Evolutionary conservation across 2,888 invertebrate genomes (phyloP), one percentile per base, ranked within the genome.

Genomic region (Tridacna crocea): DNA sequence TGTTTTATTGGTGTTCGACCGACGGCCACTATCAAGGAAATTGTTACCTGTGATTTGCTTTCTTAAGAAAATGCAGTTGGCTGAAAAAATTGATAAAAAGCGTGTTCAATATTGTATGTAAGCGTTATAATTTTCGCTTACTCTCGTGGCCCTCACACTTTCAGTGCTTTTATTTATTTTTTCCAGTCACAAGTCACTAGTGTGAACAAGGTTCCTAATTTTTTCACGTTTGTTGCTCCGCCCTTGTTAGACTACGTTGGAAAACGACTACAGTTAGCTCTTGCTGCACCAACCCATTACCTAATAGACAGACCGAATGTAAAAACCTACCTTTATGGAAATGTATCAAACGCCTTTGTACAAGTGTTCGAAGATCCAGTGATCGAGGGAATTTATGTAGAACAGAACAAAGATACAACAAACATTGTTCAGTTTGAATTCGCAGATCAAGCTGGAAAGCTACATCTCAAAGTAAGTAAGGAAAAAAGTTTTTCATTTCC

Each of bases 211-310:
- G 3, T 36, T 36, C 36, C 2, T 36, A 8, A 36, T 6, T 6
- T 1, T 19, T 55, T 55, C 19, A 55, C 15, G 19, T 55, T 55
- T 11, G 10, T 55, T 51, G n/a, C 55, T 0, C 70, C 70, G 19
- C 70, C 70, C 3, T 70, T 70, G 13, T 12, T 51, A 10, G 70
- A 70, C 22, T 51, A 51, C 70, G 26, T 70, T 6, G 70, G 26
- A n/a, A 51, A 51, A 51, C 12, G 47, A 46, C 6, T 70, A 22
- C 11, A 70, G 11, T 19, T 70, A 22, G 70, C 51, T 0, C 26
- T 70, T 22, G 70, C 70, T 26, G 70, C 70, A 11, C 70, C 70
- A 17, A 70, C 70, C 70, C 51, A 70, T 47, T 51, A 70, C 48
- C 51, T 70, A 24, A 3, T 70, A 13, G 70, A 70, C 48, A n/a